phyloP scores from a whole-genome alignment of 2,888 invertebrate genomes.

The Caenorhabditis parvicauda region DNA sequence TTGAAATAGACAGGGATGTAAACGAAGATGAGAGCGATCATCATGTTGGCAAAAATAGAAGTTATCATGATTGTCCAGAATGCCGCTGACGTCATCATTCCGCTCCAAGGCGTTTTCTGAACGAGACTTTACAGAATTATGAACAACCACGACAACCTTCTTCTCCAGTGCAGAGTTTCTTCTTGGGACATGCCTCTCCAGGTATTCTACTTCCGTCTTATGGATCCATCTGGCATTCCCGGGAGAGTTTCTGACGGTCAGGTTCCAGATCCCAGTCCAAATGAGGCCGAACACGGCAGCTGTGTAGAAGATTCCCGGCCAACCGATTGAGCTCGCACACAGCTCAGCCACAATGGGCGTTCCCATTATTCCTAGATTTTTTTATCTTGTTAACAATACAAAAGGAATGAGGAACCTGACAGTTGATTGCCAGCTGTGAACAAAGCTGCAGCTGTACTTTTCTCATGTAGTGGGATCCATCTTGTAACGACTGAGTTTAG shows the following conservation, averaged over 20 bases:
- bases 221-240: slow-evolving; percentile 43
- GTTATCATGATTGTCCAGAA: slow-evolving; percentile 27
- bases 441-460: slow-evolving; percentile 42
- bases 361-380: slow-evolving; percentile 38
- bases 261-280: slow-evolving; percentile 45
- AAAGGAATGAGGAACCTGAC: slow-evolving; percentile 3
- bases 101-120: slow-evolving; percentile 25
- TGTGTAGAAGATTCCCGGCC: slow-evolving; percentile 48
- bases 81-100: slow-evolving; percentile 22
- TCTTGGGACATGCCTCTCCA: slow-evolving; percentile 24
- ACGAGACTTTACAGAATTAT: no score
- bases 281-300: slow-evolving; percentile 35
- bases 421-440: slow-evolving; percentile 52
- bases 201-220: slow-evolving; percentile 33
- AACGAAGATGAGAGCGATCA: slow-evolving; percentile 42
- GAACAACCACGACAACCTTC: background rate
- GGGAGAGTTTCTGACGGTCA: slow-evolving; percentile 40
- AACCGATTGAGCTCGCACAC: slow-evolving; percentile 36
- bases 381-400: background rate
- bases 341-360: slow-evolving; percentile 41
- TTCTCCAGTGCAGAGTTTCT: slow-evolving; percentile 1
- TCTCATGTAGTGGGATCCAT: slow-evolving; percentile 50
- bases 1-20: slow-evolving; percentile 55
- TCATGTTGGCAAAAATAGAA: slow-evolving; percentile 40
- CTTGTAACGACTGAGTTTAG: slow-evolving; percentile 45